Evolutionary conservation across 2,113 vertebrate species (phyloP).

Genomic region (Centropristis striata): DNA sequence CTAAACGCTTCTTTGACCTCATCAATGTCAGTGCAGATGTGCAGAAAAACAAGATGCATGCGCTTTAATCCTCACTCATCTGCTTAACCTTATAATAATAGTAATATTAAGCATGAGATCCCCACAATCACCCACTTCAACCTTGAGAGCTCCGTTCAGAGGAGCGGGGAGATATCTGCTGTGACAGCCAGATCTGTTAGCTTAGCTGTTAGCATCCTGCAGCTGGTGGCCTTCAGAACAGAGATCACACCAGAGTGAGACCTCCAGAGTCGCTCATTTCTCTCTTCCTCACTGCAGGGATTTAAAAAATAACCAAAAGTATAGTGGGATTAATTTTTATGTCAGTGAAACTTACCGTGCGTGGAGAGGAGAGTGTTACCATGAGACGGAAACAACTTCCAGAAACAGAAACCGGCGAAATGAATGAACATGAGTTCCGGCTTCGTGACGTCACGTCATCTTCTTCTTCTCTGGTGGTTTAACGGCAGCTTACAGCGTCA

Average conservation of each 20-base stretch:
- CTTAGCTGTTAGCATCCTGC: constrained; percentile 60
- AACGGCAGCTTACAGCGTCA: too few relatives aligned
- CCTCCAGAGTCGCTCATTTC: too few relatives aligned
- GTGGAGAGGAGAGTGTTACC: constrained; percentile 46
- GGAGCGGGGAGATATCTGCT: constrained; percentile 24
- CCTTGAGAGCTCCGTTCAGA: constrained; percentile 51
- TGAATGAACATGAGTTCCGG: constrained; percentile 68
- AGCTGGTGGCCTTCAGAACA: constrained; percentile 33
- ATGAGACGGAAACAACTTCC: constrained; percentile 59
- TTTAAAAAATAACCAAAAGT: neutral
- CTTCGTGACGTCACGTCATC: constrained; percentile 29
- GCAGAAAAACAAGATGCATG: neutral
- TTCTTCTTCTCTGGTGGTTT: neutral
- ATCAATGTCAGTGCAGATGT: constrained; percentile 49
- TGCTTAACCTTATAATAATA: neutral
- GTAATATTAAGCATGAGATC: neutral
- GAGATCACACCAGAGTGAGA: neutral
- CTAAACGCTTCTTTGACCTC: constrained; percentile 43
- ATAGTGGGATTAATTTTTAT: rapidly evolving
- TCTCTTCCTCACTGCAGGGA: rapidly evolving
- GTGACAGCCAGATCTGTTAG: constrained; percentile 61
- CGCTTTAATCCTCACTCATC: rapidly evolving
- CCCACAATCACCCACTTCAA: constrained; percentile 18
- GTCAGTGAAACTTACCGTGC: constrained; percentile 59
- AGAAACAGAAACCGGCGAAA: constrained; percentile 62